Base-by-base conservation (phyloP, 2,888 invertebrate species). In the Anoncus sp. region DNA sequence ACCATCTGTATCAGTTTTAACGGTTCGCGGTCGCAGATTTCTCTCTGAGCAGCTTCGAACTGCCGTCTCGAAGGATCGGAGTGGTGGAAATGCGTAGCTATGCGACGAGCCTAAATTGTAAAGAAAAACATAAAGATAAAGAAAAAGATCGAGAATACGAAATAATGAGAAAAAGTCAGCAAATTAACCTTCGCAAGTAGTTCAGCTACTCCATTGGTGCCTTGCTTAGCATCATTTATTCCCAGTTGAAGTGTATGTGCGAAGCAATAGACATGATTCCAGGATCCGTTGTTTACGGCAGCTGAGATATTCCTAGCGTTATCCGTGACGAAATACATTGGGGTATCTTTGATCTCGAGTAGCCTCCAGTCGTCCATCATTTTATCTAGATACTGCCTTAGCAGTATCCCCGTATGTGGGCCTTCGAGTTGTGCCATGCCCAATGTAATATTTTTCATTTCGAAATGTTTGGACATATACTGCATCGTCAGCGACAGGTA, bases 41-140 rank as follows among this genome's bases (percentile, higher is more conserved):
- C 47, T 70, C 43, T 49, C 57, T 69, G 73, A 63, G 73, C 51
- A 4, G 31, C 12, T 55, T 62, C 47, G 14, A 72, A 73, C 31
- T 53, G 59, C 62, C 31, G 24, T 24, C 77, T 51, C 10, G 63
- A 47, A 53, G 62, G 55, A 45, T n/a, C n/a, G n/a, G 62, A 77
- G 51, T 78, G 66, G 59, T 78, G 74, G 18, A 74, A 78, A 38
- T 74, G 71, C 12, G 66, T 75, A 18, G 66, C 66, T 10, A 78
- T 60, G 10, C 74, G 70, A 43, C 71, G 40, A 35, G 63, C 55
- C 72, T 67, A 57, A 22, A 65, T 14, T 14, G 24, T 45, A 31
- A 45, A 53, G 16, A 43, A 40, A 24, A 16, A 69, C 51, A 57
- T 22, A 20, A 6, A 60, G 45, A 22, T 22, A 57, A 31, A 24